Conservation (phyloP, 2,797 vertebrate species). For the Syngnathus rostellatus region DNA sequence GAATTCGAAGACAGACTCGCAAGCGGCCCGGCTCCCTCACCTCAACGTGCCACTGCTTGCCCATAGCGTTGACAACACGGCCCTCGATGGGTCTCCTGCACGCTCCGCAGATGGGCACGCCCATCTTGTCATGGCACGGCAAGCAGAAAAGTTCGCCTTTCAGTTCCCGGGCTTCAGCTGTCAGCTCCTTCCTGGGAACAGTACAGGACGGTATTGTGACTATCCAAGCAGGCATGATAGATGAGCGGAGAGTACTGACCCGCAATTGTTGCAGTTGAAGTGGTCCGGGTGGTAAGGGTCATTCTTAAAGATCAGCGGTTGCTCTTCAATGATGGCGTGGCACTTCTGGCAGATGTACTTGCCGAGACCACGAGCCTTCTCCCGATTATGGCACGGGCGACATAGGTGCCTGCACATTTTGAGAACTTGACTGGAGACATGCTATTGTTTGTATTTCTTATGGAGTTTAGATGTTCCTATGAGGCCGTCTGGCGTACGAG, state of each 20-base stretch:
- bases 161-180: slow-evolving; percentile 89
- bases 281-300: slow-evolving; percentile 98
- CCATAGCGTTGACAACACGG: slow-evolving; percentile 97
- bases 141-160: slow-evolving; percentile 95
- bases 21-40: slow-evolving; percentile 56
- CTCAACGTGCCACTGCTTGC: slow-evolving; percentile 99
- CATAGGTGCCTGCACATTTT: slow-evolving; percentile 79
- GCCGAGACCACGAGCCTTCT: slow-evolving; percentile 90
- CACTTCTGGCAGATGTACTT: slow-evolving; percentile 90
- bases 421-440: too few species aligned
- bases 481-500: slow-evolving; percentile 24
- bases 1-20: too few species aligned
- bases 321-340: slow-evolving; percentile 94
- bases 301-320: slow-evolving; percentile 93
- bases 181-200: slow-evolving; percentile 85
- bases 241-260: slow-evolving; percentile 61
- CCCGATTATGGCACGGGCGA: slow-evolving; percentile 89
- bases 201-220: background rate
- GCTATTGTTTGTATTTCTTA: slow-evolving; percentile 1
- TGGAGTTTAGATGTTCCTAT: slow-evolving; percentile 3
- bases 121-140: slow-evolving; percentile 98
- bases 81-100: slow-evolving; percentile 95
- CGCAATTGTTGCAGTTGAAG: slow-evolving; percentile 95
- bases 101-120: slow-evolving; percentile 94
- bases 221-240: background rate